Base-by-base conservation (phyloP, 2,113 vertebrate genomes). In the Ictalurus punctatus region DNA sequence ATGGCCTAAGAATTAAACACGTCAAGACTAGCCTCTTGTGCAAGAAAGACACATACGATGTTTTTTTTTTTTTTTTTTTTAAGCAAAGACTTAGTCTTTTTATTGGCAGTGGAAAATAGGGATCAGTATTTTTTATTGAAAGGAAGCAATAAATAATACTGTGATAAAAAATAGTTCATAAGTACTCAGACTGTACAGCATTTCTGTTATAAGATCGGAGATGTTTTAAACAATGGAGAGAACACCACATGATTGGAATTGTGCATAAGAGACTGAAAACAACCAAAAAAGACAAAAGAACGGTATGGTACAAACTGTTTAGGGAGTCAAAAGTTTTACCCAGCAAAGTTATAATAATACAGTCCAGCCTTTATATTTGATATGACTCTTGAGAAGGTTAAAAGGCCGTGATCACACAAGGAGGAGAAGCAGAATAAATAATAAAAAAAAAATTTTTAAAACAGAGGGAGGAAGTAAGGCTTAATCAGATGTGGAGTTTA, bases 121-220 rank as follows among this genome's bases (percentile, higher is more conserved):
- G 97, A 97, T 97, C 97, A 97, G 97, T 95, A 98, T 96, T 99
- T 85, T 87, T 99, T 99, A 98, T 97, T 98, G 98, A 98, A 97
- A 98, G 97, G 97, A 97, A 97, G 97, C 97, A 99, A 99, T 99
- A 99, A 99, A 99, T 99, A 99, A 99, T 97, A 98, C 97, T 98
- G 98, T 99, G 98, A 98, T 99, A 98, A 99, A 99, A 89, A 98
- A 99, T 96, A 98, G 97, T 97, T 97, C 96, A 96, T 97, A 97
- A 97, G 97, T 96, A 96, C 94, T 96, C 94, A 95, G 96, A 96
- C 98, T 98, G 98, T 99, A 99, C 98, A 99, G 96, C 95, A 96
- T 96, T 95, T 95, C 94, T 96, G 97, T 99, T 98, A 98, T 96
- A 97, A 94, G 95, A 96, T 96, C 92, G 92, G 95, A 95, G 92